Evolutionary conservation across 1,140 invertebrate genomes (phyloP).

Genomic region (Ephestia elutella): DNA sequence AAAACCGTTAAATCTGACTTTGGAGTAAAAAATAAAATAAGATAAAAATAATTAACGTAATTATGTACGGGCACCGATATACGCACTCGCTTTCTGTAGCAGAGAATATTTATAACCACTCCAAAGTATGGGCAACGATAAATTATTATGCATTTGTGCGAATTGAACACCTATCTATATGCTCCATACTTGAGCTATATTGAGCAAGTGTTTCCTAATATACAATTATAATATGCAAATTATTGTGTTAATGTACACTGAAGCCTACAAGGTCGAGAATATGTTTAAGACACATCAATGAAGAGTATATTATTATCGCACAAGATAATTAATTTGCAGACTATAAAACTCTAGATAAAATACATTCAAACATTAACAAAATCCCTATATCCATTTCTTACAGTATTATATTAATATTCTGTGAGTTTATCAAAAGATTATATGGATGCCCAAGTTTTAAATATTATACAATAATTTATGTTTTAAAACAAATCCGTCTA

Average conservation of each 20-base stretch:
- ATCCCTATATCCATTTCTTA: too few species aligned
- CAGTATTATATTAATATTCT: too few species aligned
- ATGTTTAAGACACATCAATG: not conserved
- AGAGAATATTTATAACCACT: conserved; percentile 17
- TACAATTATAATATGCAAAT: not conserved
- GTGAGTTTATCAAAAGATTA: too few species aligned
- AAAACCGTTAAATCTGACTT: not conserved
- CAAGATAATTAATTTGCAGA: too few species aligned
- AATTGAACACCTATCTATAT: conserved; percentile 37
- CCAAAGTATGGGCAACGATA: conserved; percentile 19
- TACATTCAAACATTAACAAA: too few species aligned
- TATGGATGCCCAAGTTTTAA: too few species aligned
- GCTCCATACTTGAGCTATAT: conserved; percentile 53
- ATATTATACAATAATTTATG: not conserved
- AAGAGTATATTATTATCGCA: too few species aligned
- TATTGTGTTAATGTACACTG: not conserved
- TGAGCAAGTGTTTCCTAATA: conserved; percentile 49
- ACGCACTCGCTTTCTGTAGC: conserved; percentile 41
- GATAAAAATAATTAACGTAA: not conserved
- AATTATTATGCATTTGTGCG: conserved; percentile 55
- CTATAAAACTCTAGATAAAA: too few species aligned
- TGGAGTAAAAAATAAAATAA: conserved; percentile 8
- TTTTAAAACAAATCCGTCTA: not conserved
- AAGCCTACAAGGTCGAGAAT: not conserved
- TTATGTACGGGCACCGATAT: conserved; percentile 38